Evolutionary conservation across 2,113 vertebrate genomes (phyloP).

Genomic region (Oryzias melastigma): DNA sequence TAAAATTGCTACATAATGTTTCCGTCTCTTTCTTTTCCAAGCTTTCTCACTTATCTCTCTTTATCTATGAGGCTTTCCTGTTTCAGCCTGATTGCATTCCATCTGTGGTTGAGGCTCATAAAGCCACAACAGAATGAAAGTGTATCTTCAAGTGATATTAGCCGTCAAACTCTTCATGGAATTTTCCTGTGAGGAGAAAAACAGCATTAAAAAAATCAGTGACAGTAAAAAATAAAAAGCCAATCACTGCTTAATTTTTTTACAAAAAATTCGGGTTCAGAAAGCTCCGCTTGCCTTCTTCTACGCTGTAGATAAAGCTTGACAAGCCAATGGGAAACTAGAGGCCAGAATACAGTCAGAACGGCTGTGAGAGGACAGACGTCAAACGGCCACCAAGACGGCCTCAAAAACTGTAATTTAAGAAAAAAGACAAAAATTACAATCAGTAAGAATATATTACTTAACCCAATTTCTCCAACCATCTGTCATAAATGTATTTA

Average conservation of each 20-base stretch:
- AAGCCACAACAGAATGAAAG: constrained; percentile 23
- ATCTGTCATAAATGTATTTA: too few species aligned
- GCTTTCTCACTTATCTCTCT: neutral
- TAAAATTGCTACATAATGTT: constrained; percentile 27
- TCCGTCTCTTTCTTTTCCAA: neutral
- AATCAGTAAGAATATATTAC: too few species aligned
- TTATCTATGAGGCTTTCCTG: constrained; percentile 7
- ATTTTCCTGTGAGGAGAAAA: constrained; percentile 49
- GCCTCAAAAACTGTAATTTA: constrained; percentile 73
- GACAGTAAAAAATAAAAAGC: neutral
- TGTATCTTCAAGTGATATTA: constrained; percentile 6
- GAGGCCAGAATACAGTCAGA: constrained; percentile 87
- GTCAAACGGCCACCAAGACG: constrained; percentile 89
- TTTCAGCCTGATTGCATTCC: neutral
- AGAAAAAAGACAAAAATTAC: neutral
- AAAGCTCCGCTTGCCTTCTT: constrained; percentile 77
- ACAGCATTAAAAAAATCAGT: neutral
- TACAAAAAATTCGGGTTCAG: neutral
- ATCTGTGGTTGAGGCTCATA: neutral
- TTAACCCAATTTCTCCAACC: too few species aligned
- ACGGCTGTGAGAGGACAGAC: constrained; percentile 80
- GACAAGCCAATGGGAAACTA: constrained; percentile 87
- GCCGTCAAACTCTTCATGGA: constrained; percentile 25
- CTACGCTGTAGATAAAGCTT: constrained; percentile 86
- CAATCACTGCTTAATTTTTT: neutral